Evolutionary conservation across 2,888 invertebrate genomes (phyloP).

Genomic region (Xestobium rufovillosum): DNA sequence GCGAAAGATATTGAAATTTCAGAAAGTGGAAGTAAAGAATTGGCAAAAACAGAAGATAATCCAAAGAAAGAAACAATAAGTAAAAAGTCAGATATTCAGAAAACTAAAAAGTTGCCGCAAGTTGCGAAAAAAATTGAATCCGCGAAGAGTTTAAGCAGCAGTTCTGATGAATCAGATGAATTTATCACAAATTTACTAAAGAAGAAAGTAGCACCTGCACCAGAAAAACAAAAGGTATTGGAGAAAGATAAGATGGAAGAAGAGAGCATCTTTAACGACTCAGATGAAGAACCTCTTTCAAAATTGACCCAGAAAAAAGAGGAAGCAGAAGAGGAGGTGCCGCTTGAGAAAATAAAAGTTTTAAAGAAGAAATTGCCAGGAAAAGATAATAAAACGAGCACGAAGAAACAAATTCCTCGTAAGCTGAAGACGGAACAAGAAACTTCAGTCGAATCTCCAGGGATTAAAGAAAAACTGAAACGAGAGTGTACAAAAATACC

Average conservation of each 20-base stretch:
- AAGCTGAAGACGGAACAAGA: slow-evolving; percentile 3
- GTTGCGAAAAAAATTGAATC: slow-evolving; percentile 4
- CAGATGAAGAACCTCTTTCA: slow-evolving; percentile 59
- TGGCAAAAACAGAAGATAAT: slow-evolving; percentile 20
- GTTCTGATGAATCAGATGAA: slow-evolving; percentile 5
- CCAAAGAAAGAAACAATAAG: slow-evolving; percentile 4
- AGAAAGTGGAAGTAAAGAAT: slow-evolving; percentile 16
- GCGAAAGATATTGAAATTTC: slow-evolving; percentile 18
- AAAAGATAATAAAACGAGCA: not conserved
- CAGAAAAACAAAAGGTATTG: slow-evolving; percentile 21
- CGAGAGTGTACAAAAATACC: slow-evolving; percentile 39
- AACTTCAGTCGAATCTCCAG: not conserved
- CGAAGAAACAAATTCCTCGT: not conserved
- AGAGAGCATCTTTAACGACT: slow-evolving; percentile 49
- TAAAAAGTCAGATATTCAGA: slow-evolving; percentile 3
- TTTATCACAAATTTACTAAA: slow-evolving; percentile 14
- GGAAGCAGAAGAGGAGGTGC: slow-evolving; percentile 4
- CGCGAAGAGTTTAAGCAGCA: slow-evolving; percentile 6
- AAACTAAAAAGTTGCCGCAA: slow-evolving; percentile 4
- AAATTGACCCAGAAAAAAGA: slow-evolving; percentile 42
- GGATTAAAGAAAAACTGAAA: slow-evolving; percentile 32
- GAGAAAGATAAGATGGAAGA: slow-evolving; percentile 27
- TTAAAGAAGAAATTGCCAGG: not conserved
- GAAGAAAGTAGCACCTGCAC: slow-evolving; percentile 16
- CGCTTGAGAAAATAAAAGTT: slow-evolving; percentile 3